These are phyloP conservation scores for Cettia cetti DNA, from an alignment of 2,113 vertebrate species.

Conservation along the genomic window DNA sequence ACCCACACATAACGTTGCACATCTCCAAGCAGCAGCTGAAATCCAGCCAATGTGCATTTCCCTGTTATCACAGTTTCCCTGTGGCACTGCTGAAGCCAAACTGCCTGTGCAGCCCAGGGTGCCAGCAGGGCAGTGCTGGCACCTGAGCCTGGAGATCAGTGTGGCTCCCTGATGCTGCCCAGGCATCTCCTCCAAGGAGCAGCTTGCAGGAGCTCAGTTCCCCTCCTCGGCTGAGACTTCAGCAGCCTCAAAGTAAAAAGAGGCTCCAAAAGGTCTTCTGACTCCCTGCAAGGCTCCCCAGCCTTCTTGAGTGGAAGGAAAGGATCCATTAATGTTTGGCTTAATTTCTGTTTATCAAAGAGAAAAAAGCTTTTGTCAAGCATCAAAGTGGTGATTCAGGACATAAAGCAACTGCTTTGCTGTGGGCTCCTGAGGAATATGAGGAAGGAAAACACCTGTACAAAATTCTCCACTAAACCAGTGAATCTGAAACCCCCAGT, in stretches of 20 bases:
- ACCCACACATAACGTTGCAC: accelerated
- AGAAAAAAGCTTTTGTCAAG: conserved; percentile 43
- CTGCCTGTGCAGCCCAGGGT: no score
- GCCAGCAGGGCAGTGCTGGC: neutral
- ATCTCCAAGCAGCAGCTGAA: neutral
- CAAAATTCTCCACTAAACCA: conserved; percentile 1
- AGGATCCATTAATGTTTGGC: conserved; percentile 8
- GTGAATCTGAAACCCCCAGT: neutral
- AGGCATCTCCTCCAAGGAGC: neutral
- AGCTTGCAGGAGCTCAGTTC: neutral
- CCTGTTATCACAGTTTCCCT: neutral
- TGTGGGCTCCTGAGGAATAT: neutral
- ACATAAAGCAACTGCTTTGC: neutral
- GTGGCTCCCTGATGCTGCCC: neutral
- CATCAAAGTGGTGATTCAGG: neutral
- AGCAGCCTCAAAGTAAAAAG: neutral
- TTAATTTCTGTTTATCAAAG: conserved; percentile 66
- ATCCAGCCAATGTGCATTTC: accelerated
- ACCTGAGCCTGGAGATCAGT: accelerated
- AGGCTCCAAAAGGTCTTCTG: neutral
- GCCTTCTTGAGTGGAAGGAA: conserved; percentile 29
- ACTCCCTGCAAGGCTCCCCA: neutral
- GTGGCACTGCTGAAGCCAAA: neutral
- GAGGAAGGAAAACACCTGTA: neutral
- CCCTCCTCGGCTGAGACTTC: neutral